Conservation (phyloP, 2,797 vertebrate genomes). For the Sphaeramia orbicularis region DNA sequence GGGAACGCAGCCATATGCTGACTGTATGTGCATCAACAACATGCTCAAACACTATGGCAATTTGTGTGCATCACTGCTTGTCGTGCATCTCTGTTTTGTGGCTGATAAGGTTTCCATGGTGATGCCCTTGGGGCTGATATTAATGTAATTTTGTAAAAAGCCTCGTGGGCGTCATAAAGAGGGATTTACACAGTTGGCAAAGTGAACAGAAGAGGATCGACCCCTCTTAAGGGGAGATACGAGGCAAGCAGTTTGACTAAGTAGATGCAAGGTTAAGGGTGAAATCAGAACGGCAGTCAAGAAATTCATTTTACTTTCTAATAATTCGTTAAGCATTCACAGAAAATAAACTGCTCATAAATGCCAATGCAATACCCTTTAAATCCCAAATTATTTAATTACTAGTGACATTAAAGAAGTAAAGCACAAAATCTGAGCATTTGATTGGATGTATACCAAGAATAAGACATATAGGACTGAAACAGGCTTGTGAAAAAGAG, state of each 20-base stretch:
- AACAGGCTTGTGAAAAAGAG: no score
- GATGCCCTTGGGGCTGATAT: constrained; percentile 35
- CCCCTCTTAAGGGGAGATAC: constrained; percentile 17
- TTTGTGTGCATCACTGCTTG: background rate
- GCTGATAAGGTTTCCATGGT: constrained; percentile 53
- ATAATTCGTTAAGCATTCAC: no score
- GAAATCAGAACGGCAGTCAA: no score
- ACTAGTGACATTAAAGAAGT: no score
- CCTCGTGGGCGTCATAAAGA: constrained; percentile 14
- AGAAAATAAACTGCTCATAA: no score
- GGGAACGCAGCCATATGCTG: constrained; percentile 33
- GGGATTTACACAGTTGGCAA: constrained; percentile 46
- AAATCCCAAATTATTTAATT: no score
- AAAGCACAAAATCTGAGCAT: no score
- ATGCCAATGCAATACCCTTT: no score
- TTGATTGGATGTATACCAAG: no score
- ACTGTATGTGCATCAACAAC: background rate
- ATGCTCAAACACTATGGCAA: background rate
- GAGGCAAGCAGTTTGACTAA: background rate
- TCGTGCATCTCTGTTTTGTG: constrained; percentile 21
- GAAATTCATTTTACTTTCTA: background rate
- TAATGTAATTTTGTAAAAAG: constrained; percentile 55
- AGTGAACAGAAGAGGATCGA: constrained; percentile 20
- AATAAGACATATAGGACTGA: no score
- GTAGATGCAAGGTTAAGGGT: background rate